A percentile compares a stretch with the other conserved stretches of the same genome.
These are phyloP conservation scores for Pontoporia blainvillei DNA, from an alignment of 2,113 vertebrate species.

Conservation along the genomic window DNA sequence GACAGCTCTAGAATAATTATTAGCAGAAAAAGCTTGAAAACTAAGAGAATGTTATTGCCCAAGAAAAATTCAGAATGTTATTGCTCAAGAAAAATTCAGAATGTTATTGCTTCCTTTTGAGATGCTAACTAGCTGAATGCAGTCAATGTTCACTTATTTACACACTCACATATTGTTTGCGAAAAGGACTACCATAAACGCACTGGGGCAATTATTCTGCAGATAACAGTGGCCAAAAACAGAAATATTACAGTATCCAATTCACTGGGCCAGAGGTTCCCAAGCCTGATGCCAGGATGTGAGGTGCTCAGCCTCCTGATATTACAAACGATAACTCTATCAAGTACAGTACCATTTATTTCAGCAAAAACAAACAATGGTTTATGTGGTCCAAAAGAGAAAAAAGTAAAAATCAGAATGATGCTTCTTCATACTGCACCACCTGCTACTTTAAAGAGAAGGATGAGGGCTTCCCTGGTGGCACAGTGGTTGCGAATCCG, in stretches of 20 bases:
- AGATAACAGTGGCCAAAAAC: neutral
- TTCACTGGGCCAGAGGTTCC: neutral
- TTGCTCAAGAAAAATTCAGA: neutral
- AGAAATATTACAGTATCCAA: neutral
- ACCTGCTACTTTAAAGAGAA: neutral
- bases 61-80: neutral
- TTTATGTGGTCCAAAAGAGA: neutral
- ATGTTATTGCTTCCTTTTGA: neutral
- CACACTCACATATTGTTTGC: neutral
- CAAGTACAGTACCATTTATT: neutral
- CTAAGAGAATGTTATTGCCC: neutral
- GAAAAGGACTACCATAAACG: neutral
- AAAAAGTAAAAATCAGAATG: neutral
- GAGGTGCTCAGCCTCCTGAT: neutral
- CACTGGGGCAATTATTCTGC: neutral
- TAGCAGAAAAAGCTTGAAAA: neutral
- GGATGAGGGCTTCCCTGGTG: neutral
- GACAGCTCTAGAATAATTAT: conserved; percentile 12
- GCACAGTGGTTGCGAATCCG: too few relatives aligned
- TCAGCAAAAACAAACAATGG: neutral
- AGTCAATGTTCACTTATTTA: neutral
- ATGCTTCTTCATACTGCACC: neutral
- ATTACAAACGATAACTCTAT: neutral
- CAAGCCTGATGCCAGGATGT: neutral
- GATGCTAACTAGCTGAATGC: neutral